Evolutionary conservation across 2,797 vertebrate genomes (phyloP), one percentile per base, ranked within the genome.

Genomic region (Valencia hispanica): DNA sequence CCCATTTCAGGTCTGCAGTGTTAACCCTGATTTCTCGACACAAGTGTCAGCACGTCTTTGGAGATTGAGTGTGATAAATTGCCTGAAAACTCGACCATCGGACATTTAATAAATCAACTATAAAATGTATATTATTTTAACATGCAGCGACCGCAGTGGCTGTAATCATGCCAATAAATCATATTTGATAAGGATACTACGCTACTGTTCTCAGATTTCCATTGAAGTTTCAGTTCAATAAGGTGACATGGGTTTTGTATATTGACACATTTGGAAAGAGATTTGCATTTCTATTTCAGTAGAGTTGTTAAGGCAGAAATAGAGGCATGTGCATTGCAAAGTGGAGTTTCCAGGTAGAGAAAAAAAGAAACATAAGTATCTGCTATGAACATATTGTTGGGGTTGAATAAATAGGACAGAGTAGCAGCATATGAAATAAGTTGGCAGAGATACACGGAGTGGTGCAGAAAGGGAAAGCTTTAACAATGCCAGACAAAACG

Each of bases 11-110:
- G 75, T 83, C 81, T 77, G 32, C 83, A 75, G 86, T 82, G 80
- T 72, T 89, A 92, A 94, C 93, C 93, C 93, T 92, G 92, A 93
- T 93, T 92, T 92, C 93, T 93, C 82, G 79, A 91, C 89, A 84
- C 88, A 92, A 69, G 79, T 89, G 93, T 92, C 89, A 88, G 88
- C 86, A 66, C 43, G 83, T 89, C 92, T 94, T 91, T 91, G 83
- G 91, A 95, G 93, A 94, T 94, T 90, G 93, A 94, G 87, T 86
- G 86, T 94, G 94, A 95, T 95, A 70, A 94, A 95, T 94, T 90
- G 86, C 91, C 92, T 76, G 43, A 88, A 93, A 93, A 90, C 89
- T 87, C 87, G 78, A 83, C 92, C 78, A 90, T 92, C 89, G 91
- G 88, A 88, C 89, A 70, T 93, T 94, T 92, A 94, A 95, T 95